Conservation (phyloP, 2,888 invertebrate species). For the Liopterus haemorrhoidalis region DNA sequence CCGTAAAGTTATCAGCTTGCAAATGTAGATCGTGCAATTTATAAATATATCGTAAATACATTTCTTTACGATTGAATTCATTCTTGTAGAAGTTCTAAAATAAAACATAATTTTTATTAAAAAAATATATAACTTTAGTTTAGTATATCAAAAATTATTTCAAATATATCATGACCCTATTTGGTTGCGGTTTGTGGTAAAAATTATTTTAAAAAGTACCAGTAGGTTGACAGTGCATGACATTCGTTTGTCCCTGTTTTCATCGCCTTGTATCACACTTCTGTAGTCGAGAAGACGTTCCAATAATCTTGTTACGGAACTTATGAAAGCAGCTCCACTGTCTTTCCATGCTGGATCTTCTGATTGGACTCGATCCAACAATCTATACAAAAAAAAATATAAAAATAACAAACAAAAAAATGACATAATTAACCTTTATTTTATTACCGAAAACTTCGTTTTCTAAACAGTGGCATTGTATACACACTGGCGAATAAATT, state of each 20-base stretch:
- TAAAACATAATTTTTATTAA: conserved; percentile 32
- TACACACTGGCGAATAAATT: too few species aligned
- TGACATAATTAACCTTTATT: too few species aligned
- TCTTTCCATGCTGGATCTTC: conserved; percentile 86
- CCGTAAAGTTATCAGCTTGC: conserved; percentile 86
- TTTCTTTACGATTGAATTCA: conserved; percentile 90
- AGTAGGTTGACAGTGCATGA: conserved; percentile 92
- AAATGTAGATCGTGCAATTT: conserved; percentile 89
- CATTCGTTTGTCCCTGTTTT: conserved; percentile 92
- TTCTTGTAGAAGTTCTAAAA: conserved; percentile 90
- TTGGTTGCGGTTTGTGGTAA: too few species aligned
- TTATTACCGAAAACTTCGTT: too few species aligned
- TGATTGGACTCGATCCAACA: conserved; percentile 77
- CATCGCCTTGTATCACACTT: conserved; percentile 91
- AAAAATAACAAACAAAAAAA: too few species aligned
- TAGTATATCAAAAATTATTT: too few species aligned
- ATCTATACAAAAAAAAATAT: conserved; percentile 56
- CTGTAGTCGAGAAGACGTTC: conserved; percentile 89
- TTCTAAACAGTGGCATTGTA: too few species aligned
- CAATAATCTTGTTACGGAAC: conserved; percentile 81
- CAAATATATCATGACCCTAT: too few species aligned
- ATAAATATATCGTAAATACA: conserved; percentile 93
- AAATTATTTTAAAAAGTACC: conserved; percentile 49
- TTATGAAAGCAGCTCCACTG: conserved; percentile 86
- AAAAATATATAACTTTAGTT: neutral